Percentiles rank a stretch among this genome's conserved stretches.
Conservation (phyloP, 30 jellyfish, hydroid and myxozoan species). For the Aurelia coerulea region DNA sequence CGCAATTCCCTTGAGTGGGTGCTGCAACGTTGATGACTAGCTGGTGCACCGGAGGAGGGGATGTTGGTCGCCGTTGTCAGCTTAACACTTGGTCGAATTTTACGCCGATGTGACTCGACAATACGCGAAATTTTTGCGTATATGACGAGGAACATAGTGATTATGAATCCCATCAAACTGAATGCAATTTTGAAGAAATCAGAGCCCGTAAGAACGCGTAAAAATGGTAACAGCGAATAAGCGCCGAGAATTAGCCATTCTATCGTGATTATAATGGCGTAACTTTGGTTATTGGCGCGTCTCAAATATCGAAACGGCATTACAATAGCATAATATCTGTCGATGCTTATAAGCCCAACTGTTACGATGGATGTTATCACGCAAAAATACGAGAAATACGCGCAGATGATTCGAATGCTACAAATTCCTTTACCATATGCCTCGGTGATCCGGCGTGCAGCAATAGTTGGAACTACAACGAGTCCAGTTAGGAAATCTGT, state of each 20-base stretch:
- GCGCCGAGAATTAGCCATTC: conserved; percentile 40
- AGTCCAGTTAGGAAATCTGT: conserved; percentile 54
- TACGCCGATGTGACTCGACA: conserved; percentile 47
- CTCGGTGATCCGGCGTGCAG: conserved; percentile 48
- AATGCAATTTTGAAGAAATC: conserved; percentile 29
- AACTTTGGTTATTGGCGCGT: not conserved
- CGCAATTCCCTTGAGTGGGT: not conserved
- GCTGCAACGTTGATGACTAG: not conserved
- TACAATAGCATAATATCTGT: conserved; percentile 44
- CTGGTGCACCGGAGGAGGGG: not conserved
- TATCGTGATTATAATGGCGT: not conserved
- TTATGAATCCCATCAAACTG: conserved; percentile 7
- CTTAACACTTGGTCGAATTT: not conserved
- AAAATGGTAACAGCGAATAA: conserved; percentile 11
- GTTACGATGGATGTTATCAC: conserved; percentile 25
- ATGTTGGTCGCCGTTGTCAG: not conserved
- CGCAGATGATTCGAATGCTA: conserved; percentile 36
- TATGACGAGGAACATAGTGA: conserved; percentile 7
- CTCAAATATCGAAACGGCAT: conserved; percentile 45
- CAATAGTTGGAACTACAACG: conserved; percentile 34
- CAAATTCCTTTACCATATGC: conserved; percentile 54
- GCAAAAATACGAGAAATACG: conserved; percentile 40
- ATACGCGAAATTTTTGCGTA: conserved; percentile 30
- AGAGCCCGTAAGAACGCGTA: conserved; percentile 32
- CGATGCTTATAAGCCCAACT: conserved; percentile 47